Conservation (phyloP, 2,888 invertebrate species). For the Brachyptera putata region DNA sequence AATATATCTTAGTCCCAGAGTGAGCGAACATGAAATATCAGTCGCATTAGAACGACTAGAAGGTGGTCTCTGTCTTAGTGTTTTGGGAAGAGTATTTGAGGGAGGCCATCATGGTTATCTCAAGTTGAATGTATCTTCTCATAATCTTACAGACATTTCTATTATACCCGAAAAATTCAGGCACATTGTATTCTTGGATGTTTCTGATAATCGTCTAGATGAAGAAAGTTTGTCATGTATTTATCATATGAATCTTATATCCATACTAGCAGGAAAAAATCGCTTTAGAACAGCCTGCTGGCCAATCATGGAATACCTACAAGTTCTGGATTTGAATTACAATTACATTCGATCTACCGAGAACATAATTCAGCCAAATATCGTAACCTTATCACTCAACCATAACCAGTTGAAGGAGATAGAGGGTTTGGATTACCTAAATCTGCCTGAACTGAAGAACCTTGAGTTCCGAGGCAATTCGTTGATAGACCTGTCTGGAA, state of each 20-base stretch:
- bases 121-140: background rate
- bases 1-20: background rate
- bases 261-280: background rate
- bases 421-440: background rate
- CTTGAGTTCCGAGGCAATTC: background rate
- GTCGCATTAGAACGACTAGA: background rate
- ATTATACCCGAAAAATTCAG: background rate
- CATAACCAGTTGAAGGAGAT: background rate
- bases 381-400: background rate
- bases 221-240: background rate
- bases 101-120: background rate
- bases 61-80: background rate
- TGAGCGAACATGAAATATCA: background rate
- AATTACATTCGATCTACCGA: conserved; percentile 1
- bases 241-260: background rate
- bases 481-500: background rate
- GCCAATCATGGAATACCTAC: background rate
- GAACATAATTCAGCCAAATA: background rate
- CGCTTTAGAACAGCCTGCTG: background rate
- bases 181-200: background rate
- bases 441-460: background rate
- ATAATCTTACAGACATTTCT: background rate
- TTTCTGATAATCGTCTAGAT: background rate
- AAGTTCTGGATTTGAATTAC: background rate
- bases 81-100: background rate